Evolutionary conservation across 1,140 invertebrate species (phyloP).

Genomic region (Listronotus bonariensis): DNA sequence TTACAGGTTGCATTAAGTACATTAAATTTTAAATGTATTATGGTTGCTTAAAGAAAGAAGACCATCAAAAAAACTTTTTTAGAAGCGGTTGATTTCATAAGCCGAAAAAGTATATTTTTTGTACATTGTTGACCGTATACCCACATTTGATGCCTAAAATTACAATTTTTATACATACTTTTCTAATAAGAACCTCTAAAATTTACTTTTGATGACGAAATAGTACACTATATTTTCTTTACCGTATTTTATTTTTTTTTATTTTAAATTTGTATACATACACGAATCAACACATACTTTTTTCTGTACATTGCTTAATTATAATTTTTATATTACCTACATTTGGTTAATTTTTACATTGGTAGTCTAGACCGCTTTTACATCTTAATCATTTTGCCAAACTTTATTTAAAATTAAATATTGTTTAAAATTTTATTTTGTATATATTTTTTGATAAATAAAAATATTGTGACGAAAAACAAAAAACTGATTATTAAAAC

Average conservation of each 20-base stretch:
- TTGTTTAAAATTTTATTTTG: not conserved
- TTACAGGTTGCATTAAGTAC: no score
- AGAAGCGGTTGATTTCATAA: conserved; percentile 19
- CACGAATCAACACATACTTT: conserved; percentile 51
- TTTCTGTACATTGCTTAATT: conserved; percentile 36
- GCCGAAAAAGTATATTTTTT: conserved; percentile 31
- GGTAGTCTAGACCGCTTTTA: conserved; percentile 41
- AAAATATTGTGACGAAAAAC: conserved; percentile 33
- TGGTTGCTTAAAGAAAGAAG: conserved; percentile 2
- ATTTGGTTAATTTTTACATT: conserved; percentile 30
- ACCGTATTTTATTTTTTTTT: conserved; percentile 21
- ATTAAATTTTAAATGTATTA: no score
- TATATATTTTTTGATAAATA: no score
- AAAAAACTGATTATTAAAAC: conserved; percentile 9
- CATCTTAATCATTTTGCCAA: conserved; percentile 45
- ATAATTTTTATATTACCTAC: conserved; percentile 15
- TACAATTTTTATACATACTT: conserved; percentile 43
- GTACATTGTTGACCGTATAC: conserved; percentile 55
- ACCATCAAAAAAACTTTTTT: not conserved
- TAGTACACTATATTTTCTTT: conserved; percentile 9
- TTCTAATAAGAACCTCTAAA: conserved; percentile 22
- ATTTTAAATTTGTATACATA: conserved; percentile 40
- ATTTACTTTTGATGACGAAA: conserved; percentile 23
- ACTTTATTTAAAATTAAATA: conserved; percentile 19
- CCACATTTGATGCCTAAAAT: conserved; percentile 43